These are phyloP conservation scores for Galeopterus variegatus DNA, from an alignment of 2,113 vertebrate genomes.

Conservation along the genomic window DNA sequence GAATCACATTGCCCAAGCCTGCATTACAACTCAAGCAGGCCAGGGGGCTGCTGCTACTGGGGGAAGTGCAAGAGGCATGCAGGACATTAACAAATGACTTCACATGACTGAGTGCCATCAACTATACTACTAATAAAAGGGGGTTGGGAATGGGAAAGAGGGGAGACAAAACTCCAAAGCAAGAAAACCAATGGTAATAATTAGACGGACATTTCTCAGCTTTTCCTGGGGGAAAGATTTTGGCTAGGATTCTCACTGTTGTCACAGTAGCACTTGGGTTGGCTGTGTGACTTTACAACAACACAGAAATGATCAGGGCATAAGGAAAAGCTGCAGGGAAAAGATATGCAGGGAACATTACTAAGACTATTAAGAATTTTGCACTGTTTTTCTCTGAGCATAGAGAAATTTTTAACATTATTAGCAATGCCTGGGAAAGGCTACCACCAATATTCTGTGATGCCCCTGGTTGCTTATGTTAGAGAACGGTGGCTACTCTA, in stretches of 20 bases:
- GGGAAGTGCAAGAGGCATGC: not conserved
- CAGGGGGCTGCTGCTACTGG: not conserved
- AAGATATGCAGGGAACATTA: constrained; percentile 42
- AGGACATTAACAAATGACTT: constrained; percentile 4
- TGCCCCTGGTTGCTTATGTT: not conserved
- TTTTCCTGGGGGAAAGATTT: constrained; percentile 50
- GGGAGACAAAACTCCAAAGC: not conserved
- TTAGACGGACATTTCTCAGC: constrained; percentile 43
- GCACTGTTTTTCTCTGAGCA: not conserved
- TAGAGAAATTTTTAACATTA: not conserved
- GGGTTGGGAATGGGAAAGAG: rapidly evolving
- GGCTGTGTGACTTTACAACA: not conserved
- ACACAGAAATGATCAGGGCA: constrained; percentile 53
- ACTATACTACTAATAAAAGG: not conserved
- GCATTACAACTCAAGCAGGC: not conserved
- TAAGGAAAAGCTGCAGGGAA: constrained; percentile 14
- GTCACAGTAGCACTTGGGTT: not conserved
- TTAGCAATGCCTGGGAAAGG: constrained; percentile 48
- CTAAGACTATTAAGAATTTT: not conserved
- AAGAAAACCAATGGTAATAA: constrained; percentile 35
- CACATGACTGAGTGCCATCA: not conserved
- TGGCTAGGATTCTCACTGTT: constrained; percentile 9
- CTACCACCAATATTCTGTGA: not conserved
- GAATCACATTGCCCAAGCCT: not conserved
- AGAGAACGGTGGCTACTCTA: not conserved